A percentile compares a stretch with the other conserved stretches of the same genome.
phyloP scores from a whole-genome alignment of 2,888 invertebrate species.

The Ophion ellenae region DNA sequence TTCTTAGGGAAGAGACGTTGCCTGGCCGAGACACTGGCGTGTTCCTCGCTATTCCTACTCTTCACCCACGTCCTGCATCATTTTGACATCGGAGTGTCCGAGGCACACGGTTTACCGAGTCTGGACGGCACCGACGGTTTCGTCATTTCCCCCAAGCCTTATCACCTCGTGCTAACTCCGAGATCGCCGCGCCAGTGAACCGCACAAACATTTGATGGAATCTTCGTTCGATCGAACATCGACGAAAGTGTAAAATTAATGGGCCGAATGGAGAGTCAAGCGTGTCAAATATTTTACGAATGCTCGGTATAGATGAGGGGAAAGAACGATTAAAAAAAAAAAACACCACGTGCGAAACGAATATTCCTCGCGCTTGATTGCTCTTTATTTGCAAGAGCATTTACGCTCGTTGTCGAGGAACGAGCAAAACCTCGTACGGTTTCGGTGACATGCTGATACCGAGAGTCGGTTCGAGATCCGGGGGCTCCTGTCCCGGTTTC shows the following conservation, averaged over 20 bases:
- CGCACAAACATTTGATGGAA: neutral
- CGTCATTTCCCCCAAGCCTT: constrained; percentile 86
- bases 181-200: constrained; percentile 11
- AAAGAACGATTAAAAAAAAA: neutral
- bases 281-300: neutral
- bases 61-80: constrained; percentile 83
- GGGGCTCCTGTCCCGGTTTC: constrained; percentile 81
- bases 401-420: constrained; percentile 69
- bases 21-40: constrained; percentile 84
- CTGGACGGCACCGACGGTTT: constrained; percentile 85
- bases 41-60: constrained; percentile 82
- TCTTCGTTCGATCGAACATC: neutral
- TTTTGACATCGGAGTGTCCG: constrained; percentile 80
- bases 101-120: constrained; percentile 82
- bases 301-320: neutral
- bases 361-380: neutral
- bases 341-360: neutral
- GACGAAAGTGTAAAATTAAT: neutral
- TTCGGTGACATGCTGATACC: constrained; percentile 86
- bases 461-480: constrained; percentile 83
- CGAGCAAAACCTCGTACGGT: constrained; percentile 84
- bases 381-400: neutral
- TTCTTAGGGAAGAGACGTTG: constrained; percentile 84
- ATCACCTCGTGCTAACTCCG: constrained; percentile 79
- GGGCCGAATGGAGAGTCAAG: neutral